These are phyloP conservation scores for Strigops habroptila DNA, from an alignment of 2,113 vertebrate genomes.

Conservation along the genomic window DNA sequence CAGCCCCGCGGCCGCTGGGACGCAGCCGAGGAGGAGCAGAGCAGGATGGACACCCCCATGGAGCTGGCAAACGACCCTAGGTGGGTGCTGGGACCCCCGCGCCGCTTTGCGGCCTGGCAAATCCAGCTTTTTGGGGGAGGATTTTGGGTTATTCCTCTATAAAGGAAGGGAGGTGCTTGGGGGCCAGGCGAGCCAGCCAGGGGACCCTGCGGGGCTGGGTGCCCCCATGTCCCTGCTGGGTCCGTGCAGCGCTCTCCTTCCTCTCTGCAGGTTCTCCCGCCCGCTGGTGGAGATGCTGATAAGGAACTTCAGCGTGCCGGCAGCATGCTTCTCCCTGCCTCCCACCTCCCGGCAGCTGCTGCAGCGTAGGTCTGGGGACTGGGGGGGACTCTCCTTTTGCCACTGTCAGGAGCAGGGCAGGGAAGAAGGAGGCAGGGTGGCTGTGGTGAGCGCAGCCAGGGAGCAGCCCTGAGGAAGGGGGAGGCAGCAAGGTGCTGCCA, in stretches of 20 bases:
- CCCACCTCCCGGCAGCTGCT: slow-evolving; percentile 69
- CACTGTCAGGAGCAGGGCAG: background rate
- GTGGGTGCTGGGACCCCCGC: background rate
- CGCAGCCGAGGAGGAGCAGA: background rate
- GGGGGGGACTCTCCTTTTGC: background rate
- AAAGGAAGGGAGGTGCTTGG: background rate
- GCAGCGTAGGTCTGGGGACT: slow-evolving; percentile 57
- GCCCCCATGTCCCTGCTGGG: accelerated
- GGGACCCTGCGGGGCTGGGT: background rate
- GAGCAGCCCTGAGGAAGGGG: background rate
- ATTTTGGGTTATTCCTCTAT: background rate
- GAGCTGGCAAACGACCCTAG: slow-evolving; percentile 50
- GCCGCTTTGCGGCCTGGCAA: background rate
- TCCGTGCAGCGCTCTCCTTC: accelerated
- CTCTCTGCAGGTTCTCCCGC: slow-evolving; percentile 57
- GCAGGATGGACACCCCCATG: slow-evolving; percentile 11
- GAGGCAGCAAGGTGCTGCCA: background rate
- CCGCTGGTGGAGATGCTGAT: slow-evolving; percentile 67
- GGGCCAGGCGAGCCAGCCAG: background rate
- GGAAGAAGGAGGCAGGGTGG: background rate
- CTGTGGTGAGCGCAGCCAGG: accelerated
- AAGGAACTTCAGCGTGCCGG: slow-evolving; percentile 66
- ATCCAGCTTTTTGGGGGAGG: background rate
- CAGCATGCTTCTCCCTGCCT: slow-evolving; percentile 70
- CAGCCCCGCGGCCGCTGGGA: background rate